Percentiles rank a stretch among this genome's conserved stretches.
Evolutionary conservation across 2,888 invertebrate genomes (phyloP).

Genomic region (Agriopis leucophaearia): DNA sequence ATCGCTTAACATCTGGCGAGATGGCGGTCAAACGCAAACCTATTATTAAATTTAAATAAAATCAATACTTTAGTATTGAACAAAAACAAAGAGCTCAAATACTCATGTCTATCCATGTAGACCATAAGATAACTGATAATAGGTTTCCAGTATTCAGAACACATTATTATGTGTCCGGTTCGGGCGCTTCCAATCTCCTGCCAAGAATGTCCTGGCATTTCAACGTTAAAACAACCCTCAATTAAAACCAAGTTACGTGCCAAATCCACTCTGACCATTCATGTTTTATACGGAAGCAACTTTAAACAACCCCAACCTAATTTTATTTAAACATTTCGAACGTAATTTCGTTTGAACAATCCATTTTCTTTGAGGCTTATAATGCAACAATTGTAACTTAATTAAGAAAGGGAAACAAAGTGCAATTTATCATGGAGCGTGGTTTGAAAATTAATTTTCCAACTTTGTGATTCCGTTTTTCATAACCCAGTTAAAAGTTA

Average conservation of each 20-base stretch:
- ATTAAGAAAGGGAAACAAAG: slow-evolving; percentile 51
- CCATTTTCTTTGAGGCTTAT: slow-evolving; percentile 36
- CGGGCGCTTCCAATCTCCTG: slow-evolving; percentile 58
- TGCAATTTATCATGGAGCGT: slow-evolving; percentile 44
- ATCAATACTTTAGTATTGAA: too few relatives aligned
- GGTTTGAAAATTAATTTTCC: slow-evolving; percentile 43
- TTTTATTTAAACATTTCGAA: slow-evolving; percentile 32
- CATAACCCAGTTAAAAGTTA: slow-evolving; percentile 29
- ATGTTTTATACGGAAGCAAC: slow-evolving; percentile 28
- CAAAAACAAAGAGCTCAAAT: not conserved
- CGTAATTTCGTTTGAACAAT: slow-evolving; percentile 47
- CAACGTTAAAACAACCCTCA: slow-evolving; percentile 65
- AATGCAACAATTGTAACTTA: slow-evolving; percentile 47
- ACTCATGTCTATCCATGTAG: too few relatives aligned
- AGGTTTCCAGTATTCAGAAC: slow-evolving; percentile 70
- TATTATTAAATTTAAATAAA: too few relatives aligned
- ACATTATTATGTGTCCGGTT: slow-evolving; percentile 58
- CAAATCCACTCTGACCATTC: slow-evolving; percentile 41
- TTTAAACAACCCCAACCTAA: slow-evolving; percentile 22
- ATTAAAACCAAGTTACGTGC: slow-evolving; percentile 68
- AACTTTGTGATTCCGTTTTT: slow-evolving; percentile 30
- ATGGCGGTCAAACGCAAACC: too few relatives aligned
- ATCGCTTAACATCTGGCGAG: too few relatives aligned
- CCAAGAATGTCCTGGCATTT: slow-evolving; percentile 64
- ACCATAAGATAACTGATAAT: slow-evolving; percentile 56